Base-by-base conservation (phyloP, 2,888 invertebrate genomes). In the Arctia plantaginis region DNA sequence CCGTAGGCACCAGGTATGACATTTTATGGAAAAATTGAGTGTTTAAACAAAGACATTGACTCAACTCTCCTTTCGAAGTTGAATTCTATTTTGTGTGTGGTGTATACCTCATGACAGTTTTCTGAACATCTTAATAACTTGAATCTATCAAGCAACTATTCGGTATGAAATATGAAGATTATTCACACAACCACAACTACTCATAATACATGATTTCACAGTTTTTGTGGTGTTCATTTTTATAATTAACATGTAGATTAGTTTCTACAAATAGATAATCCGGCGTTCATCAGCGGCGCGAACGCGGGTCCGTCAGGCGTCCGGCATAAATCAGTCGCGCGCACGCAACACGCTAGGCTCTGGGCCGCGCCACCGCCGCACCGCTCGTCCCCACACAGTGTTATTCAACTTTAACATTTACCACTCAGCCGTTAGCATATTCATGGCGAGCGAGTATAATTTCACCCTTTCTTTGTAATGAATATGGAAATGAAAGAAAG, bases 341-440 rank as follows among this genome's bases (percentile, higher is more conserved):
- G 82, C 86, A 81, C 83, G 82, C 83, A 75, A 80, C 79, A 70
- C 69, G 75, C 69, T 33, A 44, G 67, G 75, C 74, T 78, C 74
- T 62, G 27, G 75, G 71, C 73, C 77, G 77, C 78, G 66, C 35
- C 33, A 23, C 74, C 59, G 76, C 77, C 72, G 72, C 77, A 74
- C 72, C 74, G 73, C 80, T 74, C 77, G 75, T 77, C 78, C 78
- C 80, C 84, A 78, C 86, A 86, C 87, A 78, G 86, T 93, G 94
- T 93, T 93, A 90, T 94, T 95, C 94, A 95, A 93, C 95, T 95
- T 93, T 95, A 93, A 86, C 95, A 95, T 95, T 95, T 93, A 92
- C 84, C 87, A 87, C 87, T 87, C 90, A 85, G 89, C 89, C 83
- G 92, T 91, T 93, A 90, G 91, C 92, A 94, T 94, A 94, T 93